Base-by-base conservation (phyloP, 92 coral and sea anemone genomes). In the Phenganax marumi region DNA sequence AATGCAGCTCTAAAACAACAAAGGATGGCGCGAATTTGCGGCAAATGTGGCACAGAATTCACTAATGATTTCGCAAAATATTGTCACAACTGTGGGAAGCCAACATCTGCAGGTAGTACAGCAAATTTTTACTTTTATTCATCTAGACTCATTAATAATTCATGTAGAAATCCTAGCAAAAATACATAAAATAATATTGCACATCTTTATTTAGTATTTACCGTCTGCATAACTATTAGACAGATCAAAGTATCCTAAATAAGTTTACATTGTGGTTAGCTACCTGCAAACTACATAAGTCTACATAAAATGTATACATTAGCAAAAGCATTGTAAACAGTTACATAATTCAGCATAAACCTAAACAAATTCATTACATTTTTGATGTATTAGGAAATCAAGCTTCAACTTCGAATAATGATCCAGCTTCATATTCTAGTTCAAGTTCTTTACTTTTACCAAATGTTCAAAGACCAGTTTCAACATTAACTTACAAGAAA, bases 21-120 rank as follows among this genome's bases (percentile, higher is more conserved):
- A 22, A 63, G 24, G 2, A 63, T 63, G 69, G 69, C 69, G 26
- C 26, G 24, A 63, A 19, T 63, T 63, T 63, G 25, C 16, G 12
- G 9, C 8, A 11, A 63, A 7, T 63, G 69, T 22, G 69, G 69
- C 10, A 63, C 69, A 7, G 24, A 43, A 63, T 63, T 19, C 24
- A 43, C 69, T 19, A 63, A 63, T 63, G 69, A 63, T 19, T 1
- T 6, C 3, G 69, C 69, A 63, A 63, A 63, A 22, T 63, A 63
- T 23, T 63, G 69, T 63, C 39, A 63, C 43, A 63, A 63, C 43
- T 63, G 69, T 16, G 69, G 69, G 10, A 63, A 63, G 23, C 69
- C 19, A 63, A 23, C 33, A 19, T 18, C 13, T 7, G 69, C 7
- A 63, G 69, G 69, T 63, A 56, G 18, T 3, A 4, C 12, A 17